A percentile compares a stretch with the other conserved stretches of the same genome.
Conservation (phyloP, 1,140 invertebrate genomes). For the Melitaea cinxia region DNA sequence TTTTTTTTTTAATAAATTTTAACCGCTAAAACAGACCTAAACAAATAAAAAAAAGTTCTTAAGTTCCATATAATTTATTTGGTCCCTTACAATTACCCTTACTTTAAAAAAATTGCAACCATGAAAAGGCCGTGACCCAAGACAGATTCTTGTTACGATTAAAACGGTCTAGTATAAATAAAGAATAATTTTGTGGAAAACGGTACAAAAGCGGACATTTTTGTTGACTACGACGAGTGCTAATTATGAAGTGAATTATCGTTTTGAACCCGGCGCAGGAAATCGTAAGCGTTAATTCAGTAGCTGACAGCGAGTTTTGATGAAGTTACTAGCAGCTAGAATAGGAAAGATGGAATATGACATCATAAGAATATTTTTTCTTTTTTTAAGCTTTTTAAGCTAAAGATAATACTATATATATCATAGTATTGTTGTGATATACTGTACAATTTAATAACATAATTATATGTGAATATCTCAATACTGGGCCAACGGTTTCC, state of each 20-base stretch:
- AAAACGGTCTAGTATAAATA: constrained; percentile 62
- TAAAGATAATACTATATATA: too few species aligned
- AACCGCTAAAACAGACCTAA: neutral
- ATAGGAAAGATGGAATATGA: too few species aligned
- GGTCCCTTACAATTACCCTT: constrained; percentile 23
- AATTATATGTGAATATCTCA: too few species aligned
- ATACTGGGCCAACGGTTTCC: too few species aligned
- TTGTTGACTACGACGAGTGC: constrained; percentile 70
- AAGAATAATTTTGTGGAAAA: constrained; percentile 62
- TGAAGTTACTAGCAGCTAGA: neutral
- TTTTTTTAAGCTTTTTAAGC: too few species aligned
- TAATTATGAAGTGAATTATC: constrained; percentile 74
- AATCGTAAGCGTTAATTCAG: constrained; percentile 24
- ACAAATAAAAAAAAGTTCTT: constrained; percentile 15
- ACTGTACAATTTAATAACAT: too few species aligned
- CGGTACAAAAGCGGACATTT: constrained; percentile 65
- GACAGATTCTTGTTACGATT: constrained; percentile 62
- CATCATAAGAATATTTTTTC: too few species aligned
- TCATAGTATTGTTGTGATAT: too few species aligned
- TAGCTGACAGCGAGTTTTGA: constrained; percentile 11
- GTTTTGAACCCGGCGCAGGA: constrained; percentile 43
- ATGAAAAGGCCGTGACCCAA: constrained; percentile 35
- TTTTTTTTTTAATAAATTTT: neutral
- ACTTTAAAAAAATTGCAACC: constrained; percentile 32
- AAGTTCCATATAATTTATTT: constrained; percentile 24